Conservation (phyloP, 1,140 invertebrate genomes). For the Drosophila takahashii region DNA sequence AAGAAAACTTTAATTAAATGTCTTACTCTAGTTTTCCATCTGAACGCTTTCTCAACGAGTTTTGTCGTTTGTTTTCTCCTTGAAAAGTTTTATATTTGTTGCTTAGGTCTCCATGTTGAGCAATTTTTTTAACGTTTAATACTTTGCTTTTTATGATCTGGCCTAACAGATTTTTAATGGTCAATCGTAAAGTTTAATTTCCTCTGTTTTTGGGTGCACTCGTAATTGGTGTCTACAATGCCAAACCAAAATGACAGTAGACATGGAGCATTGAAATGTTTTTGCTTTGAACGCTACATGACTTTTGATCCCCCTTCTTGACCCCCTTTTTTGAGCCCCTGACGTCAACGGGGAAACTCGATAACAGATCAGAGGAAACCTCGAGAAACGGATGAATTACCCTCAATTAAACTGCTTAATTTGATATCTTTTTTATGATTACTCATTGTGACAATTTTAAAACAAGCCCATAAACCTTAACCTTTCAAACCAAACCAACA, state of each 20-base stretch:
- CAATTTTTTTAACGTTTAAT: constrained; percentile 32
- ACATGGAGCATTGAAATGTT: constrained; percentile 19
- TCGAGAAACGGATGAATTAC: constrained; percentile 11
- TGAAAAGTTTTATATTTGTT: not conserved
- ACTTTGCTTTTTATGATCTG: constrained; percentile 39
- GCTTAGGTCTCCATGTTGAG: constrained; percentile 10
- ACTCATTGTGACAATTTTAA: constrained; percentile 18
- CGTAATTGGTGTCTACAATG: constrained; percentile 31
- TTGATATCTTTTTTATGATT: constrained; percentile 30
- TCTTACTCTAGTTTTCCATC: not conserved
- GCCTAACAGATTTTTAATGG: constrained; percentile 43
- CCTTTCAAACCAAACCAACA: not conserved
- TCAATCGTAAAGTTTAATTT: constrained; percentile 42
- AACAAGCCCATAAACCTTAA: not conserved
- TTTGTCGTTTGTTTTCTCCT: constrained; percentile 23
- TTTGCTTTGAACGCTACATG: constrained; percentile 23
- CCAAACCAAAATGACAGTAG: constrained; percentile 10
- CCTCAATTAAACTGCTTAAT: constrained; percentile 28
- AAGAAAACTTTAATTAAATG: not conserved
- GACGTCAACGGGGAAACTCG: not conserved
- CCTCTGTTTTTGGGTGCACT: constrained; percentile 26
- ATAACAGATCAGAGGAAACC: not conserved
- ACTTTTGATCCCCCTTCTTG: constrained; percentile 15
- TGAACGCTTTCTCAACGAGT: constrained; percentile 22
- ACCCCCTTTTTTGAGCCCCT: not conserved